phyloP scores from a whole-genome alignment of 2,797 vertebrate genomes.

The Malurus splendens region DNA sequence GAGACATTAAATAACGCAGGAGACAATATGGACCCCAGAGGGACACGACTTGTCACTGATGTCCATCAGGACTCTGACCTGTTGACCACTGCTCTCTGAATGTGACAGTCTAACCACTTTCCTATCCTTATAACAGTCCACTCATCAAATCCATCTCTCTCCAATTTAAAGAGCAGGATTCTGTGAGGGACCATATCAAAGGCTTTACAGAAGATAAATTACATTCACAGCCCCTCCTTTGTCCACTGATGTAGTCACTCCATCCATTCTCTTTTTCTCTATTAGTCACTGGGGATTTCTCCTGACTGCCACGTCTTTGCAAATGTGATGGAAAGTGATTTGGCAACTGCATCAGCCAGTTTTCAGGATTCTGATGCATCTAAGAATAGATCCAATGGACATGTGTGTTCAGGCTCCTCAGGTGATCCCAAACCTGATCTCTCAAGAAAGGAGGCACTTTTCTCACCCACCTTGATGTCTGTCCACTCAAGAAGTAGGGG shows the following conservation, averaged over 20 bases:
- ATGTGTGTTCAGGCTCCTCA: not conserved
- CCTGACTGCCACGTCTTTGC: not conserved
- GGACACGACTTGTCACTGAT: not conserved
- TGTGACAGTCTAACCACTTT: not conserved
- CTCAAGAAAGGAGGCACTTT: not conserved
- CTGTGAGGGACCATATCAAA: not conserved
- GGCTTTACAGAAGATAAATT: not conserved
- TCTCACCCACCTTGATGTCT: not conserved
- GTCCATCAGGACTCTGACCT: not conserved
- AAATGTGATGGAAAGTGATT: not conserved
- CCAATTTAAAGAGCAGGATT: not conserved
- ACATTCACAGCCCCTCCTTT: not conserved
- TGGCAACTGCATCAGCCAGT: not conserved
- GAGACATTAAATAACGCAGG: not conserved
- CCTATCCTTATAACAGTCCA: not conserved
- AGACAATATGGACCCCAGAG: fast-evolving
- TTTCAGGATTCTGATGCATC: not conserved
- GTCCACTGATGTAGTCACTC: not conserved
- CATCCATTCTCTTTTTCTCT: not conserved
- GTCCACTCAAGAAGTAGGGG: not conserved
- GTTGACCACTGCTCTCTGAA: not conserved
- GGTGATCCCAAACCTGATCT: not conserved
- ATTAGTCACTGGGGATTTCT: not conserved
- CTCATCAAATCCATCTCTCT: not conserved
- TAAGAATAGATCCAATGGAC: not conserved